Evolutionary conservation across 1,140 invertebrate species (phyloP).

Genomic region (Ips nitidus): DNA sequence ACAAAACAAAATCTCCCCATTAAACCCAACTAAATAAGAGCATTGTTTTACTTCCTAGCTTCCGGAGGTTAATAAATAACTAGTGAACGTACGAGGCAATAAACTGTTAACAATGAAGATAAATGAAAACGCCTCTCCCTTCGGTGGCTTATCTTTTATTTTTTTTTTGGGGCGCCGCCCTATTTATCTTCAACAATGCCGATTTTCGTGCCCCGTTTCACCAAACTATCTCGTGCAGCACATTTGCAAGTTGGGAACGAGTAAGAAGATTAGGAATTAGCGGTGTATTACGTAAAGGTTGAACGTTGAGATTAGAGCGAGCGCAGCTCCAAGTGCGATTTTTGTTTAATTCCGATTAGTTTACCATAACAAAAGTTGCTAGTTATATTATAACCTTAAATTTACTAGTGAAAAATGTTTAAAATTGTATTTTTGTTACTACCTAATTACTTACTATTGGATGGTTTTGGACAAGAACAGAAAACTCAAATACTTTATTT

Average conservation of each 20-base stretch:
- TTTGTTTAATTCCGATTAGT: too few species aligned
- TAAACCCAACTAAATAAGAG: too few species aligned
- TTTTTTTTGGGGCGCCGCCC: not conserved
- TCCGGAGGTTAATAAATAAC: conserved; percentile 17
- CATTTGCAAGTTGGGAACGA: not conserved
- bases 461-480: too few species aligned
- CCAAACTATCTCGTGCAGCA: not conserved
- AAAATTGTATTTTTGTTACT: too few species aligned
- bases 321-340: not conserved
- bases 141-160: conserved; percentile 10
- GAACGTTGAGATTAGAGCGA: not conserved
- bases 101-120: conserved; percentile 32
- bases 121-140: conserved; percentile 24
- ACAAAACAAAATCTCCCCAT: too few species aligned
- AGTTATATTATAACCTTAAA: too few species aligned
- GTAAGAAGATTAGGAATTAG: not conserved
- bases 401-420: too few species aligned
- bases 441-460: too few species aligned
- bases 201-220: not conserved
- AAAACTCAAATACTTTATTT: too few species aligned
- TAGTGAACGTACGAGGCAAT: conserved; percentile 17
- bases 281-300: not conserved
- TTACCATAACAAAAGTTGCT: too few species aligned
- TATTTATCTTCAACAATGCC: conserved; percentile 12
- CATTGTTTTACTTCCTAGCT: too few species aligned